Percentiles rank a stretch among this genome's conserved stretches.
These are phyloP conservation scores for Micropoecilia bifurca DNA, from an alignment of 2,797 vertebrate species.

Conservation along the genomic window DNA sequence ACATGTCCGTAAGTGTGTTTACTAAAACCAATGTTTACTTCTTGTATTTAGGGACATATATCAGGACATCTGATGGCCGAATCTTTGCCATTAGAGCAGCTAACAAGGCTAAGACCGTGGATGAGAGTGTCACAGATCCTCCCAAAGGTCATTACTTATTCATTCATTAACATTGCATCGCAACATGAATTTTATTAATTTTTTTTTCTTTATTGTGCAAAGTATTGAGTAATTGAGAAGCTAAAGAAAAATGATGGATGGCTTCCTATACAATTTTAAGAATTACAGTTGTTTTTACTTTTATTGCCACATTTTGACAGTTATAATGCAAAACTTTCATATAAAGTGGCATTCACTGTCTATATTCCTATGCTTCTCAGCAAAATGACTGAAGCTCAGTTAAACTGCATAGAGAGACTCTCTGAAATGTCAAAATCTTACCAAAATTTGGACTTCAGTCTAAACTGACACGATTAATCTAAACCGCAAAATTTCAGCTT, in stretches of 20 bases:
- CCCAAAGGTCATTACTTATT: slow-evolving; percentile 77
- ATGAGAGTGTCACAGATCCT: slow-evolving; percentile 78
- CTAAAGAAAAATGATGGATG: neutral
- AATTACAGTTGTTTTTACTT: neutral
- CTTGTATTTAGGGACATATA: slow-evolving; percentile 87
- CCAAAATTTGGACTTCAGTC: neutral
- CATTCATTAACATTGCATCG: neutral
- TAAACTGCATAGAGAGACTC: neutral
- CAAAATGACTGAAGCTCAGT: neutral
- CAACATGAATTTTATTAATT: neutral
- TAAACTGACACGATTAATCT: neutral
- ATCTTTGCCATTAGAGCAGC: slow-evolving; percentile 95
- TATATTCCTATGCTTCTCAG: neutral
- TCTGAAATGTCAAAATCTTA: neutral
- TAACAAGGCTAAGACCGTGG: slow-evolving; percentile 85
- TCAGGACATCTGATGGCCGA: slow-evolving; percentile 92
- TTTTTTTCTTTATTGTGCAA: neutral
- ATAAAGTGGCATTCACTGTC: too few relatives aligned
- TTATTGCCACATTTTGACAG: neutral
- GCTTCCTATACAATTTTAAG: neutral
- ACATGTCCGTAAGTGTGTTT: neutral
- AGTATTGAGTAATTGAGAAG: neutral
- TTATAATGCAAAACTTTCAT: neutral
- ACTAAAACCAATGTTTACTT: neutral
- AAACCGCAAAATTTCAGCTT: neutral